phyloP scores from a whole-genome alignment of 2,797 vertebrate species.

The Myoxocephalus aenaeus region DNA sequence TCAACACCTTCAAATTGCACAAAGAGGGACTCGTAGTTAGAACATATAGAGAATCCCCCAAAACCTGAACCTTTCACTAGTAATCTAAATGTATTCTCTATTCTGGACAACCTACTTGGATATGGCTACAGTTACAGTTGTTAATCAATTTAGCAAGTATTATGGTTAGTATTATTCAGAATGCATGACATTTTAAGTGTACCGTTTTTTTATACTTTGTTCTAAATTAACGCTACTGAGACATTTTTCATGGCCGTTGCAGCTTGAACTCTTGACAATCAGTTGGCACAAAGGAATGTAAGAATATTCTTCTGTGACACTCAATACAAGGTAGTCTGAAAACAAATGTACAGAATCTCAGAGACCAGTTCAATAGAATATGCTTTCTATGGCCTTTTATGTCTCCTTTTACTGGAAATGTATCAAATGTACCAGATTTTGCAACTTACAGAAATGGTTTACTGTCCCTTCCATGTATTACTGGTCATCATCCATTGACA shows the following conservation, averaged over 20 bases:
- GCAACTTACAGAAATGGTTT: background rate
- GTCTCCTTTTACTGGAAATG: background rate
- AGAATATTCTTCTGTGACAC: conserved; percentile 2
- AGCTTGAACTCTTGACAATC: background rate
- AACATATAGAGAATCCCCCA: background rate
- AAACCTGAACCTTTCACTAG: background rate
- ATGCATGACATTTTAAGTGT: background rate
- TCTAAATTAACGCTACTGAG: background rate
- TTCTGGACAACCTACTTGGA: background rate
- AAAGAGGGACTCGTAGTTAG: background rate
- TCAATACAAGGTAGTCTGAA: background rate
- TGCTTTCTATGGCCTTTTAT: background rate
- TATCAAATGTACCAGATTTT: conserved; percentile 15
- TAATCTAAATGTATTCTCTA: background rate
- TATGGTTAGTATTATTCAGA: background rate
- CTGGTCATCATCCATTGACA: background rate
- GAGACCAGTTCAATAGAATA: background rate
- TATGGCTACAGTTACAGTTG: background rate
- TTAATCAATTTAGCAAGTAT: background rate
- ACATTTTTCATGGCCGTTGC: conserved; percentile 6
- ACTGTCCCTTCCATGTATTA: background rate
- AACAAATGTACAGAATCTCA: background rate
- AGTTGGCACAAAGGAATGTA: conserved; percentile 5
- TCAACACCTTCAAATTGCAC: background rate
- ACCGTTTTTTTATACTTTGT: background rate